phyloP scores from a whole-genome alignment of 2,888 invertebrate genomes.

The Beris morrisii region DNA sequence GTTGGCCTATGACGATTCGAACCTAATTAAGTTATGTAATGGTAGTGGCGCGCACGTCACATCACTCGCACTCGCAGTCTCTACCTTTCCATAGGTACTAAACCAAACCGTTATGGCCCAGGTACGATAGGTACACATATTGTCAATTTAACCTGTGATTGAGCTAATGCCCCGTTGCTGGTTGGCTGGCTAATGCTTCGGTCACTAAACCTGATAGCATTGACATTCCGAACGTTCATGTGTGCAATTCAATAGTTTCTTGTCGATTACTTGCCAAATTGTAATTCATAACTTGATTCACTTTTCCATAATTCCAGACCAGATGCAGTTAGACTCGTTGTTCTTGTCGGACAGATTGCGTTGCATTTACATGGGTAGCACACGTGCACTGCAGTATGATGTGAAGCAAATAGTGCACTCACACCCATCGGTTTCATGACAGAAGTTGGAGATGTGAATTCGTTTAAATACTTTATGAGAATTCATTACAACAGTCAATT shows the following conservation, averaged over 20 bases:
- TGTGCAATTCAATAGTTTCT: constrained; percentile 28
- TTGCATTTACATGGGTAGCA: too few species aligned
- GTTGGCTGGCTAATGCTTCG: constrained; percentile 17
- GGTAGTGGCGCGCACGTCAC: not conserved
- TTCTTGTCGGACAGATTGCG: too few species aligned
- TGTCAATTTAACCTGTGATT: constrained; percentile 21
- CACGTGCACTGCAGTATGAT: too few species aligned
- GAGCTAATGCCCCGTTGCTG: constrained; percentile 10
- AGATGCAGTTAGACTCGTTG: constrained; percentile 1
- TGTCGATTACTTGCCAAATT: constrained; percentile 32
- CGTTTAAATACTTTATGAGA: too few species aligned
- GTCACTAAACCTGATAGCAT: constrained; percentile 39
- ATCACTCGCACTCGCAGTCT: too few species aligned
- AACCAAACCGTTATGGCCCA: constrained; percentile 8
- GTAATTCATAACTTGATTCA: constrained; percentile 34
- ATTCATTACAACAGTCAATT: too few species aligned
- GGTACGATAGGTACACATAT: constrained; percentile 16
- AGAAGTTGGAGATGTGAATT: too few species aligned
- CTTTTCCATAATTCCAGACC: constrained; percentile 22
- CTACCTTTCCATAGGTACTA: constrained; percentile 13
- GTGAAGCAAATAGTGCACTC: too few species aligned
- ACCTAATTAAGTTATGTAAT: constrained; percentile 22
- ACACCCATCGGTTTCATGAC: too few species aligned
- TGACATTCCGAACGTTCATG: constrained; percentile 38
- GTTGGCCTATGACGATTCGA: constrained; percentile 1